These are phyloP conservation scores for Sylvilagus floridanus DNA, from an alignment of 2,797 vertebrate genomes.

Conservation along the genomic window DNA sequence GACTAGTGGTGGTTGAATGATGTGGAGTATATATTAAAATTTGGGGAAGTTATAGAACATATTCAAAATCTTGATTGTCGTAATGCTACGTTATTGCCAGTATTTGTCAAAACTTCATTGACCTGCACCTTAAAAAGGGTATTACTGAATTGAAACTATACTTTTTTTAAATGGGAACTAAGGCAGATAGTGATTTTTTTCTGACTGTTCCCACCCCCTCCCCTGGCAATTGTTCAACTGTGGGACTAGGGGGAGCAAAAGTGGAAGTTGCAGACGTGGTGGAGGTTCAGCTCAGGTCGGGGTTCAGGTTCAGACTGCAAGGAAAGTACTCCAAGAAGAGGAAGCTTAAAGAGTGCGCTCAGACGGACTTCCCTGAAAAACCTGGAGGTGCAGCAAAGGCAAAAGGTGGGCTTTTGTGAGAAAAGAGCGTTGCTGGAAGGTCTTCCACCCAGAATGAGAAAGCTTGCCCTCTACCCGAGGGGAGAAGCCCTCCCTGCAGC, in stretches of 20 bases:
- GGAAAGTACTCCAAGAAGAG: neutral
- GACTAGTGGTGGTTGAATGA: neutral
- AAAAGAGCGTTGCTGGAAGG: neutral
- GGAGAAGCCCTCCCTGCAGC: conserved; percentile 28
- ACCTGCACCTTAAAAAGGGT: neutral
- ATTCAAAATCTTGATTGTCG: neutral
- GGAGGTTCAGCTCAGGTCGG: neutral
- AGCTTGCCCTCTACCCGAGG: conserved; percentile 11
- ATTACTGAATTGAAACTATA: neutral
- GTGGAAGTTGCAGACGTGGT: neutral
- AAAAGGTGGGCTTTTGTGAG: neutral
- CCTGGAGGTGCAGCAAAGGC: neutral
- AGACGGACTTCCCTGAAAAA: neutral
- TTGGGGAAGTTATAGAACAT: neutral
- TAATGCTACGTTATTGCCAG: neutral
- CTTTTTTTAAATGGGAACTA: conserved; percentile 54
- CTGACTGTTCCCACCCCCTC: neutral
- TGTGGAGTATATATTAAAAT: neutral
- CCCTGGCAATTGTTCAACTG: neutral
- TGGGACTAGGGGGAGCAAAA: neutral
- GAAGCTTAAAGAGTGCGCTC: neutral
- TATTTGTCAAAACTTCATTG: conserved; percentile 29
- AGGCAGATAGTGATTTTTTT: neutral
- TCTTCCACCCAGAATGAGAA: conserved; percentile 4
- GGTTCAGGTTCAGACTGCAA: neutral